Evolutionary conservation across 2,113 vertebrate genomes (phyloP), one percentile per base, ranked within the genome.

Genomic region (Lamprotornis superbus): DNA sequence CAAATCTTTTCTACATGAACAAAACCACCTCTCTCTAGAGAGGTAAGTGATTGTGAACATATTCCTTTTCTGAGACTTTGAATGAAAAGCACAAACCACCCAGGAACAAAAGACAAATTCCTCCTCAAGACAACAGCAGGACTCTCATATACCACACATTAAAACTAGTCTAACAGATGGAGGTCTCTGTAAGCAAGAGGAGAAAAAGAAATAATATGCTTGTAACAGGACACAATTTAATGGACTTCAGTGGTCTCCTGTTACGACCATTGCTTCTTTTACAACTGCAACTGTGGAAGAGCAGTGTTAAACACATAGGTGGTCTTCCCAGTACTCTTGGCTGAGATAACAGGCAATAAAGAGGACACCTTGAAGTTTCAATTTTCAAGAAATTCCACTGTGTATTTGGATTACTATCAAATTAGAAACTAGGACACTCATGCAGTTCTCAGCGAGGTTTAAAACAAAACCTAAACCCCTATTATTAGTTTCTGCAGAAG

Each of bases 371-470:
- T 95, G 92, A 96, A 90, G 92, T 70, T 95, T 94, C 92, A 96
- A 94, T 96, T 96, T 94, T 83, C 93, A 93, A 77, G 86, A 89
- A 93, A 94, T 90, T 96, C 94, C 92, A 90, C 85, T 87, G 92
- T 94, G 92, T 94, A 84, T 92, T 87, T 93, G 93, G 92, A 96
- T 96, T 78, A 93, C 91, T 97, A 90, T 92, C 80, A 83, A 90
- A 93, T 96, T 87, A 96, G 90, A 89, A 97, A 96, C 76, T 93
- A 90, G 94, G 94, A 90, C 86, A 92, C 79, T 93, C 91, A 84
- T 5, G 22, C 73, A 60, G 93, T 75, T 95, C 93, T 95, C 92
- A 92, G 94, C 0, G 5, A 97, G 90, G 69, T 87, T 95, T 95
- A 87, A 90, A 94, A 94, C 92, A 94, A 92, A 94, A 77, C 64